Conservation (phyloP, 2,113 vertebrate species). For the cat (Felis catus) region DNA sequence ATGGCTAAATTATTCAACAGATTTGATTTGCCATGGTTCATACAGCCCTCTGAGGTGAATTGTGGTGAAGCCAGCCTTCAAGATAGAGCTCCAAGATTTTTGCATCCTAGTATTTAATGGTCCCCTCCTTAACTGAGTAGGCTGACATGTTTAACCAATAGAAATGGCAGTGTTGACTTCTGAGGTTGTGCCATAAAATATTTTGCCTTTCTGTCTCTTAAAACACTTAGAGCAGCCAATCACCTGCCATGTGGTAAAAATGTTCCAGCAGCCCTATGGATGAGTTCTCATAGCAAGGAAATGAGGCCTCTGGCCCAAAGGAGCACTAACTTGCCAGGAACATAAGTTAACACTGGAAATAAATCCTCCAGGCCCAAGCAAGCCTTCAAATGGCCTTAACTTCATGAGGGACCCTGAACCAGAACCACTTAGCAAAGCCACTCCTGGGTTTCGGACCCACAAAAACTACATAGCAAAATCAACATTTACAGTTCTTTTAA, state of each 20-base stretch:
- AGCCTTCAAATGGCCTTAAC: not conserved
- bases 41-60: not conserved
- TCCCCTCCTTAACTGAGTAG: not conserved
- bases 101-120: not conserved
- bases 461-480: not conserved
- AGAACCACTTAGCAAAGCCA: not conserved
- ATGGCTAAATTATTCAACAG: not conserved
- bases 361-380: not conserved
- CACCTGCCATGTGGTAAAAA: not conserved
- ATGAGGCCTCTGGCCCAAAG: not conserved
- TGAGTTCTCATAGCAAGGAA: not conserved
- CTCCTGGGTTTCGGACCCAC: not conserved
- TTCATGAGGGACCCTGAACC: not conserved
- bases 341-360: not conserved
- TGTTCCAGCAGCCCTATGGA: not conserved
- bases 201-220: not conserved
- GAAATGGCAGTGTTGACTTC: not conserved
- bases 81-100: not conserved
- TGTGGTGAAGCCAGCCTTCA: not conserved
- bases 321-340: not conserved
- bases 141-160: not conserved
- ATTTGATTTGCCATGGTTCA: not conserved
- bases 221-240: not conserved
- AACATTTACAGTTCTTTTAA: not conserved
- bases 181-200: not conserved